A percentile compares a stretch with the other conserved stretches of the same genome.
Evolutionary conservation across 2,888 invertebrate genomes (phyloP).

Genomic region (Seira musarum): DNA sequence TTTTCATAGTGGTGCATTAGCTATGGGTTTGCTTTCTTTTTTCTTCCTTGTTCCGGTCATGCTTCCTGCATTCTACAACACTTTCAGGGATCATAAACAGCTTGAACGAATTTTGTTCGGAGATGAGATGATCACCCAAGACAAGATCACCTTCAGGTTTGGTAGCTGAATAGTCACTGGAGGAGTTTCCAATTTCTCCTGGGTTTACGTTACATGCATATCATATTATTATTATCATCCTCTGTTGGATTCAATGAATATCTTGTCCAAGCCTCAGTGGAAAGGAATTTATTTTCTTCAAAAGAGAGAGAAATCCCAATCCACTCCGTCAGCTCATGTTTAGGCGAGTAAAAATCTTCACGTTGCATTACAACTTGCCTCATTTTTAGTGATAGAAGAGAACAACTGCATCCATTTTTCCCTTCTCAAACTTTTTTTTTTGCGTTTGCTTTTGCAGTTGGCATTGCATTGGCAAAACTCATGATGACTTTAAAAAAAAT

Average conservation of each 20-base stretch:
- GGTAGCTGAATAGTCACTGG: too few relatives aligned
- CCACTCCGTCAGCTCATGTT: too few relatives aligned
- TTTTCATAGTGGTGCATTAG: too few relatives aligned
- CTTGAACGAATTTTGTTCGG: neutral
- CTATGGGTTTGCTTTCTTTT: too few relatives aligned
- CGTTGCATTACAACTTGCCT: neutral
- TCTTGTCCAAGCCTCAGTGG: neutral
- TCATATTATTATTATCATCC: neutral
- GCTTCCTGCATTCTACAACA: constrained; percentile 40
- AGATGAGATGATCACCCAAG: constrained; percentile 32
- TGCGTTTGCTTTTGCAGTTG: neutral
- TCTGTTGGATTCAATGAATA: neutral
- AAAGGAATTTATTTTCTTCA: neutral
- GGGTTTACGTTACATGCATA: too few relatives aligned
- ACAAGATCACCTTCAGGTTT: constrained; percentile 22
- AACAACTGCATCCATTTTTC: neutral
- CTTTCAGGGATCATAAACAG: neutral
- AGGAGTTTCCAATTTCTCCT: too few relatives aligned
- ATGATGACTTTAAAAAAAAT: too few relatives aligned
- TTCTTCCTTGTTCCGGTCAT: constrained; percentile 51
- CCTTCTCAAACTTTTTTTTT: neutral
- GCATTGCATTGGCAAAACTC: too few relatives aligned
- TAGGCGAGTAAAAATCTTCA: neutral
- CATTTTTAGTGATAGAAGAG: neutral
- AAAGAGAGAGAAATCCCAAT: too few relatives aligned